phyloP scores from a whole-genome alignment of 2,797 vertebrate genomes.

The Novumbra hubbsi region DNA sequence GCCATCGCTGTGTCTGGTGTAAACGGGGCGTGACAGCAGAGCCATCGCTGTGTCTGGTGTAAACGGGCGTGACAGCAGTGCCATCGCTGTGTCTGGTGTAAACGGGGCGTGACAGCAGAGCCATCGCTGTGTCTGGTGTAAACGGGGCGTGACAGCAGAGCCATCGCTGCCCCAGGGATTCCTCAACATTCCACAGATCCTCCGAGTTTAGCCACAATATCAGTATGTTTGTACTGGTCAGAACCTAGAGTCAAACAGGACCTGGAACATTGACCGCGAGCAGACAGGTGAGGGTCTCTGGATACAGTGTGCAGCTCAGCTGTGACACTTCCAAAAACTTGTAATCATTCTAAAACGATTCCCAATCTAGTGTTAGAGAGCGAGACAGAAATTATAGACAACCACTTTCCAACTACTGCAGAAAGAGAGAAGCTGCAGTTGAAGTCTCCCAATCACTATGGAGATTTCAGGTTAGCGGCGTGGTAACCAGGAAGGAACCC shows the following conservation, averaged over 20 bases:
- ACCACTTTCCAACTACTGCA: not conserved
- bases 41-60: too few species aligned
- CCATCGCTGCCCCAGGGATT: slow-evolving; percentile 47
- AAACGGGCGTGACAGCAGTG: too few species aligned
- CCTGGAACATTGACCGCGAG: too few species aligned
- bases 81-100: too few species aligned
- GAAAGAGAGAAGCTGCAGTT: not conserved
- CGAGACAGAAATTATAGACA: not conserved
- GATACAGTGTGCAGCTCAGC: too few species aligned
- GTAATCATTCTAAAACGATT: too few species aligned
- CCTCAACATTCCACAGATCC: slow-evolving; percentile 25
- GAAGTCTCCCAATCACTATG: not conserved
- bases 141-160: slow-evolving; percentile 46
- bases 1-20: too few species aligned
- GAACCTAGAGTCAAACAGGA: too few species aligned
- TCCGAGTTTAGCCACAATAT: not conserved
- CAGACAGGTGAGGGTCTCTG: too few species aligned
- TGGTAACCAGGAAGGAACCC: slow-evolving; percentile 31
- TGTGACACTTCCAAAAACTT: too few species aligned
- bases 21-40: too few species aligned
- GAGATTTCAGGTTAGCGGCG: not conserved
- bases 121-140: slow-evolving; percentile 31
- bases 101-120: too few species aligned
- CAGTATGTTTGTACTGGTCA: not conserved
- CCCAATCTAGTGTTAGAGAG: not conserved